Evolutionary conservation across 2,113 vertebrate genomes (phyloP).

Genomic region (Anseranas semipalmata): DNA sequence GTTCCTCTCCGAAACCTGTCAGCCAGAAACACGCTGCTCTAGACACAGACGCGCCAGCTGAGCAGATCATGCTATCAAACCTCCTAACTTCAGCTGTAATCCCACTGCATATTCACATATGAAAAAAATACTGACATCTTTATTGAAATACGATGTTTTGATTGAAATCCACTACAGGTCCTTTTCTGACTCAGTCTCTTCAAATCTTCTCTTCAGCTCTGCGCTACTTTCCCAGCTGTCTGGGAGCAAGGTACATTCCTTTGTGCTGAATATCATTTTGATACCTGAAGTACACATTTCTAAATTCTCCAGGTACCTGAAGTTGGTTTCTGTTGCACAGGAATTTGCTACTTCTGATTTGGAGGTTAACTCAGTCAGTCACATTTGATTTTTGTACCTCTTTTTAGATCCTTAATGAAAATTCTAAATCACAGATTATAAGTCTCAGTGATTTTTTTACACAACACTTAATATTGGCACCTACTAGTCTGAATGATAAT

Average conservation of each 20-base stretch:
- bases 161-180: not conserved
- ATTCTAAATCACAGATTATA: not conserved
- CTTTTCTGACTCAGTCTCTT: not conserved
- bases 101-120: not conserved
- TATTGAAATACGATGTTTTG: not conserved
- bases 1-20: not conserved
- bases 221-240: not conserved
- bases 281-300: not conserved
- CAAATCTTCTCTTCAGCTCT: not conserved
- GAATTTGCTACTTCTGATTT: not conserved
- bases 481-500: too few species aligned
- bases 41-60: not conserved
- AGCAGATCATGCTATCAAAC: not conserved
- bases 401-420: not conserved
- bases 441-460: not conserved
- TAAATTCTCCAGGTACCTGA: not conserved
- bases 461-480: not conserved
- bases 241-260: not conserved
- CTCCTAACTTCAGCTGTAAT: not conserved
- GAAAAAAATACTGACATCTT: accelerated
- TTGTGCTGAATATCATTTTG: not conserved
- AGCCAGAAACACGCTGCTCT: not conserved
- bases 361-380: not conserved
- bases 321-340: not conserved
- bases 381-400: not conserved